Evolutionary conservation across 2,113 vertebrate species (phyloP).

Genomic region (Anoplopoma fimbria): DNA sequence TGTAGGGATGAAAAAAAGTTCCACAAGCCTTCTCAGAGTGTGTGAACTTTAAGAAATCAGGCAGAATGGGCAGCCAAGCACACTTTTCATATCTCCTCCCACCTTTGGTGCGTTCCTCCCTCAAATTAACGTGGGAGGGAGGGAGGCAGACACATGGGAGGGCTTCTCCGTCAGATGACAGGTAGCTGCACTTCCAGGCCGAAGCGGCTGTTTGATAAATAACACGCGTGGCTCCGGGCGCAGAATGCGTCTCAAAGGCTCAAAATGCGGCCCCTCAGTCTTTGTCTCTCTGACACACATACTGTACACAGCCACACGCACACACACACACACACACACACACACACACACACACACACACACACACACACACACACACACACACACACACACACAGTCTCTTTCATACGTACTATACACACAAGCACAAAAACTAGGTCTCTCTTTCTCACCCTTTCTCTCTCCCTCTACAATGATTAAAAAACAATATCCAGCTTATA

Average conservation of each 20-base stretch:
- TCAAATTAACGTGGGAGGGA: slow-evolving; percentile 26
- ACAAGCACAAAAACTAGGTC: slow-evolving; percentile 21
- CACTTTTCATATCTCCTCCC: slow-evolving; percentile 44
- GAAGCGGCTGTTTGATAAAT: slow-evolving; percentile 48
- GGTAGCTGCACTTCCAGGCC: slow-evolving; percentile 53
- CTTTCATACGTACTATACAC: slow-evolving; percentile 27
- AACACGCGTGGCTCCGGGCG: slow-evolving; percentile 39
- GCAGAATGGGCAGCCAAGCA: slow-evolving; percentile 1
- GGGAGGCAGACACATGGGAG: slow-evolving; percentile 38
- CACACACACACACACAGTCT: slow-evolving; percentile 19
- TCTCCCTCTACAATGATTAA: slow-evolving; percentile 75
- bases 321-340: slow-evolving; percentile 1
- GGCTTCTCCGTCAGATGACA: slow-evolving; percentile 50
- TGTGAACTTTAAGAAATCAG: slow-evolving; percentile 36
- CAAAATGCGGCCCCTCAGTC: slow-evolving; percentile 48
- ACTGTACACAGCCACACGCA: slow-evolving; percentile 29
- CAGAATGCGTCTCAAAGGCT: slow-evolving; percentile 42
- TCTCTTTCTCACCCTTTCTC: slow-evolving; percentile 35
- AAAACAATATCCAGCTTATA: slow-evolving; percentile 84
- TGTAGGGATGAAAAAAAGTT: slow-evolving; percentile 2
- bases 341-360: slow-evolving; percentile 20
- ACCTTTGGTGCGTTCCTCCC: slow-evolving; percentile 36
- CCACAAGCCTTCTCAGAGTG: not conserved
- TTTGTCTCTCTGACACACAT: slow-evolving; percentile 48
- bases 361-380: slow-evolving; percentile 9